Evolutionary conservation across 2,113 vertebrate genomes (phyloP).

Genomic region (Eublepharis macularius): DNA sequence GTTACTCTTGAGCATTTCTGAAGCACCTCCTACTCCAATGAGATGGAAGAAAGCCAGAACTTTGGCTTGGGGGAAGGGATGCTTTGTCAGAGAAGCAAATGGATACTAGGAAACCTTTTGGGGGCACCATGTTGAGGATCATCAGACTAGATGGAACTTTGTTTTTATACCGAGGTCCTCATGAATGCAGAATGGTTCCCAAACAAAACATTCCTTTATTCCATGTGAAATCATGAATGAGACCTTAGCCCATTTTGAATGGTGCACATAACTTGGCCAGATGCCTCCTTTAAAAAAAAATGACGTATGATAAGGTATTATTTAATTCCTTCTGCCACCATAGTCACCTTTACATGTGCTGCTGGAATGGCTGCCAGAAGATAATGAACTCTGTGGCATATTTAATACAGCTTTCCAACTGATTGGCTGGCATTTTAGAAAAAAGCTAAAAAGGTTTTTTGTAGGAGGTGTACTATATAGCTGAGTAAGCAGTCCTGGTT

Average conservation of each 20-base stretch:
- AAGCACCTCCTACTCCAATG: too few relatives aligned
- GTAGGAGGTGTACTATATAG: neutral
- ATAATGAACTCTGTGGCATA: conserved; percentile 31
- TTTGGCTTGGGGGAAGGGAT: too few relatives aligned
- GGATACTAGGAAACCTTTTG: too few relatives aligned
- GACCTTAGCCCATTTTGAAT: neutral
- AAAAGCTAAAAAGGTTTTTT: conserved; percentile 23
- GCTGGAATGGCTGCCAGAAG: conserved; percentile 52
- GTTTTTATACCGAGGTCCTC: neutral
- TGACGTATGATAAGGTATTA: conserved; percentile 1
- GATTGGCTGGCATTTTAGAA: conserved; percentile 42
- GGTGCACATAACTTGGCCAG: neutral
- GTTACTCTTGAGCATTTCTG: too few relatives aligned
- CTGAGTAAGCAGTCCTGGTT: conserved; percentile 1
- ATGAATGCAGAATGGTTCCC: neutral
- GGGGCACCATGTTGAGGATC: too few relatives aligned
- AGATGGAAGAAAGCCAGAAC: too few relatives aligned
- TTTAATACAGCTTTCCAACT: conserved; percentile 50
- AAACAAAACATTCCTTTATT: neutral
- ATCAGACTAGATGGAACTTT: neutral
- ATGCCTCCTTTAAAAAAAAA: neutral
- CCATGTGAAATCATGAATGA: neutral
- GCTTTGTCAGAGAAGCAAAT: too few relatives aligned
- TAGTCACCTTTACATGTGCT: conserved; percentile 45
- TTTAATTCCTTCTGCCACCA: conserved; percentile 30